Conservation (phyloP, 2,797 vertebrate genomes). For the Amblyraja radiata region DNA sequence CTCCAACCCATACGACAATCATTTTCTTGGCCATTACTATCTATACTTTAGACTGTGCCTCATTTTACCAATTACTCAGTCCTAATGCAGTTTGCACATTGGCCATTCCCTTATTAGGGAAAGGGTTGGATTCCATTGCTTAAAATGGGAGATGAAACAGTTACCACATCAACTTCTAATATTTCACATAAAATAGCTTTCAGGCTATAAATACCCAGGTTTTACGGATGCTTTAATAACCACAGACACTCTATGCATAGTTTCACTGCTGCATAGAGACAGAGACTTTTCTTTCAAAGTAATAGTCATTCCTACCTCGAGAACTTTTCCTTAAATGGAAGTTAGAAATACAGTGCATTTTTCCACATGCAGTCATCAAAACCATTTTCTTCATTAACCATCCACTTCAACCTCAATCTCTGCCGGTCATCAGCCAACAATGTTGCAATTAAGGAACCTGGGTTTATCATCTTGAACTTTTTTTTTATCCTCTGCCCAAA, state of each 20-base stretch:
- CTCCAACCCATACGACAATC: background rate
- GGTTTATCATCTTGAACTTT: background rate
- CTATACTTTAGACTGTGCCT: background rate
- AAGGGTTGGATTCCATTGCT: constrained; percentile 11
- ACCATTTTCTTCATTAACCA: background rate
- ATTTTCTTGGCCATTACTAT: background rate
- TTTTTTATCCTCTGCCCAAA: background rate
- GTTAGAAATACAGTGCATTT: background rate
- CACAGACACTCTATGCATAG: constrained; percentile 4
- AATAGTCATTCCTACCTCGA: background rate
- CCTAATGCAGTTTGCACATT: background rate
- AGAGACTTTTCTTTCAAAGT: constrained; percentile 16
- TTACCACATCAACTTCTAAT: constrained; percentile 36
- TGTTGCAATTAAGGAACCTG: background rate
- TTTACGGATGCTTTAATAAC: constrained; percentile 32
- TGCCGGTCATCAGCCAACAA: background rate
- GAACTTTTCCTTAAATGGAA: background rate
- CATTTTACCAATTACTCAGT: constrained; percentile 11
- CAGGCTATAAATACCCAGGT: constrained; percentile 35
- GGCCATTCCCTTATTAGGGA: constrained; percentile 10
- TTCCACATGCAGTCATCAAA: background rate
- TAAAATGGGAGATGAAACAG: constrained; percentile 27
- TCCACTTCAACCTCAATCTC: background rate
- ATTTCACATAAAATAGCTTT: constrained; percentile 34
- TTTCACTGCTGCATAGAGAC: constrained; percentile 4